Percentiles rank a stretch among this genome's conserved stretches.
Evolutionary conservation across 1,140 invertebrate genomes (phyloP).

Genomic region (Eciton burchellii): DNA sequence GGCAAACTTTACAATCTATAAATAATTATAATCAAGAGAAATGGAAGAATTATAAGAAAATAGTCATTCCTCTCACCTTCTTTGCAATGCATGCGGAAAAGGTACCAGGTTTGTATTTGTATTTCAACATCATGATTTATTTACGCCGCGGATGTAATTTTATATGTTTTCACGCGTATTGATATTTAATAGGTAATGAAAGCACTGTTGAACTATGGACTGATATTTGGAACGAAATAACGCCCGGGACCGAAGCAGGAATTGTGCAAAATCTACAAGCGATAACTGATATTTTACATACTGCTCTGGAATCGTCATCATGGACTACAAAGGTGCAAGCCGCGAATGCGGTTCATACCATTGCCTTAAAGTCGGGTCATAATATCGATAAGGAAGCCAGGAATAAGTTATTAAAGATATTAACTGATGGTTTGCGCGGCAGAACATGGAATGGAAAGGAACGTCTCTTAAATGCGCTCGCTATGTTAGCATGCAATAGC

Average conservation of each 20-base stretch:
- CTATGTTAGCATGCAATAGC: conserved; percentile 89
- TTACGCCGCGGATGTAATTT: conserved; percentile 5
- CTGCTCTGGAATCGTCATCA: conserved; percentile 91
- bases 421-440: conserved; percentile 91
- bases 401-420: conserved; percentile 88
- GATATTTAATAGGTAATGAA: conserved; percentile 84
- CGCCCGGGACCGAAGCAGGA: conserved; percentile 93
- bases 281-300: conserved; percentile 90
- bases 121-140: conserved; percentile 29
- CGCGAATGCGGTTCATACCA: conserved; percentile 92
- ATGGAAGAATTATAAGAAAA: conserved; percentile 91
- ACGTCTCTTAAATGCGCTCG: conserved; percentile 91
- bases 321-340: conserved; percentile 95
- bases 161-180: not conserved
- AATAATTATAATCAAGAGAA: conserved; percentile 93
- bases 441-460: conserved; percentile 96
- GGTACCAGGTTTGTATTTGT: conserved; percentile 84
- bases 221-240: conserved; percentile 95
- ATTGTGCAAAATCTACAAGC: conserved; percentile 91
- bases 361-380: conserved; percentile 91
- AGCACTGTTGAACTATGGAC: conserved; percentile 91
- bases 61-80: conserved; percentile 93
- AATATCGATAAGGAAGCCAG: conserved; percentile 89
- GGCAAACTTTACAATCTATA: conserved; percentile 92
- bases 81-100: conserved; percentile 95